Evolutionary conservation across 1,140 invertebrate species (phyloP).

Genomic region (Drosophila burlai): DNA sequence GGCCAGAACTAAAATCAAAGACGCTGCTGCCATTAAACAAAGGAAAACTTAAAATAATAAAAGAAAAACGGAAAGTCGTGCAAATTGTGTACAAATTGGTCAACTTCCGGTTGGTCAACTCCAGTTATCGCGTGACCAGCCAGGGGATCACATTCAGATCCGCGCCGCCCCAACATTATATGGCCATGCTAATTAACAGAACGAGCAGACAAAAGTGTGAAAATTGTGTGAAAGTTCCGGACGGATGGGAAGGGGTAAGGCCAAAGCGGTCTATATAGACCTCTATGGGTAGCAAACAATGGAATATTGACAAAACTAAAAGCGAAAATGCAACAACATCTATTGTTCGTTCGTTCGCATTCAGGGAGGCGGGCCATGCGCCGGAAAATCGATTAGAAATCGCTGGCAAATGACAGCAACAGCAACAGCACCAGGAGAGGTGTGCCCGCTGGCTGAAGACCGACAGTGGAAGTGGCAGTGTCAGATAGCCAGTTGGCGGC

Average conservation of each 20-base stretch:
- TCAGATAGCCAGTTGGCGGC: conserved; percentile 42
- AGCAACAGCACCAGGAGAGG: conserved; percentile 59
- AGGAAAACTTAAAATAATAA: conserved; percentile 13
- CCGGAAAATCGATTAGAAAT: conserved; percentile 81
- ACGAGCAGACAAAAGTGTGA: conserved; percentile 64
- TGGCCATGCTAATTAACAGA: conserved; percentile 77
- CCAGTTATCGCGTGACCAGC: conserved; percentile 57
- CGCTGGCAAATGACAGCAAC: conserved; percentile 81
- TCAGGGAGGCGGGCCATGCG: conserved; percentile 36
- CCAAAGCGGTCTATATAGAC: conserved; percentile 9
- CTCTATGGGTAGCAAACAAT: conserved; percentile 53
- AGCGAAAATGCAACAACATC: conserved; percentile 54
- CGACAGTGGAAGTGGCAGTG: conserved; percentile 44
- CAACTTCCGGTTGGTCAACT: conserved; percentile 65
- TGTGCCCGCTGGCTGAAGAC: conserved; percentile 70
- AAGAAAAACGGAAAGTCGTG: conserved; percentile 39
- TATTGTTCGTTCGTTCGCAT: conserved; percentile 23
- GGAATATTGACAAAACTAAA: conserved; percentile 67
- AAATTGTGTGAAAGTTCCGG: conserved; percentile 70
- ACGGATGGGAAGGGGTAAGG: conserved; percentile 21
- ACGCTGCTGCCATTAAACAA: conserved; percentile 39
- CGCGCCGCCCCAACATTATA: conserved; percentile 44
- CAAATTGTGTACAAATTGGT: conserved; percentile 66
- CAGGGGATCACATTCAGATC: conserved; percentile 16
- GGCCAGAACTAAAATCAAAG: conserved; percentile 60